These are phyloP conservation scores for Desmodus rotundus DNA, from an alignment of 2,113 vertebrate genomes.

Conservation along the genomic window DNA sequence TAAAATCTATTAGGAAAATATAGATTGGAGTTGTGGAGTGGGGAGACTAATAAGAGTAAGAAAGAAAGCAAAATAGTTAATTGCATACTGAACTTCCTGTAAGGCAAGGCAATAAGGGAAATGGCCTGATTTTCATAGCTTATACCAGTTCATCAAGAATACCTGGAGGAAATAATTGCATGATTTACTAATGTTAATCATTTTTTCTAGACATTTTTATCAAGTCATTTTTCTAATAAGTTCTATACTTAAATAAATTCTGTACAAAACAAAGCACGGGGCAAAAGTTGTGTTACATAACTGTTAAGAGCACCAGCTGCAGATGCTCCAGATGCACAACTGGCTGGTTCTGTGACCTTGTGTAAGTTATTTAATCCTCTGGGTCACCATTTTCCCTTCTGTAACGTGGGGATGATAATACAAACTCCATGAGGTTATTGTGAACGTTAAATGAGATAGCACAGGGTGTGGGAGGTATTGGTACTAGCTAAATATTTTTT, in stretches of 20 bases:
- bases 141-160: background rate
- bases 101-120: background rate
- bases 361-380: background rate
- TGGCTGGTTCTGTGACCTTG: background rate
- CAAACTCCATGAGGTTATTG: background rate
- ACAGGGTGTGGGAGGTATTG: background rate
- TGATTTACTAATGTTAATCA: background rate
- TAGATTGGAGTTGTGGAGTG: background rate
- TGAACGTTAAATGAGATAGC: background rate
- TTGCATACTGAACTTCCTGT: background rate
- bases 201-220: background rate
- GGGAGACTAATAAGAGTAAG: background rate
- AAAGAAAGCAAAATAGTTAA: background rate
- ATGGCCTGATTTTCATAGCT: background rate
- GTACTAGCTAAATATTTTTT: background rate
- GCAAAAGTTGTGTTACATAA: background rate
- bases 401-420: background rate
- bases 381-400: background rate
- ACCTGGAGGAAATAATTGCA: background rate
- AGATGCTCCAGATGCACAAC: background rate
- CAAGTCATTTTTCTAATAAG: background rate
- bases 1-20: background rate
- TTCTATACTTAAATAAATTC: background rate
- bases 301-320: background rate
- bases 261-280: background rate